phyloP scores from a whole-genome alignment of 2,797 vertebrate genomes.

The Pseudomugil tenellus region DNA sequence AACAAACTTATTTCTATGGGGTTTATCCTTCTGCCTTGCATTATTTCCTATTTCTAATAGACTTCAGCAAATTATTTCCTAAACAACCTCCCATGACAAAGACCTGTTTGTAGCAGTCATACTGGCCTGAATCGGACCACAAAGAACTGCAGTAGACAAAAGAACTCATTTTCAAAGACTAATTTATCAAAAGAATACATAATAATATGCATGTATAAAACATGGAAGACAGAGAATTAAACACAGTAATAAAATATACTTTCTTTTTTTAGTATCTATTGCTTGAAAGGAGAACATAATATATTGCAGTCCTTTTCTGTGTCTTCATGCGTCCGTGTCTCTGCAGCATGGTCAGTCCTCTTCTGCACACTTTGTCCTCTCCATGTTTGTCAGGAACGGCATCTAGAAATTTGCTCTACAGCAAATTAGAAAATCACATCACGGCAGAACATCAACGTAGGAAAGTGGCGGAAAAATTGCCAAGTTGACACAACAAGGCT shows the following conservation, averaged over 20 bases:
- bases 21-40: conserved; percentile 2
- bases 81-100: conserved; percentile 53
- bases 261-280: conserved; percentile 62
- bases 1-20: too few species aligned
- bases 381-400: conserved; percentile 10
- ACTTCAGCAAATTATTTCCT: conserved; percentile 32
- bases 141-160: conserved; percentile 48
- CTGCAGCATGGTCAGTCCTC: conserved; percentile 42
- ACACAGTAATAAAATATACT: conserved; percentile 86
- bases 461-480: conserved; percentile 20
- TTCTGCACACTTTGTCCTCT: conserved; percentile 26
- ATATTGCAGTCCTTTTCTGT: conserved; percentile 77
- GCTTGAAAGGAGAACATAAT: conserved; percentile 61
- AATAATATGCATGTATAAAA: conserved; percentile 77
- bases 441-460: conserved; percentile 19
- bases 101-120: conserved; percentile 43
- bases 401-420: conserved; percentile 24
- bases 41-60: conserved; percentile 2
- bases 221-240: conserved; percentile 71
- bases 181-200: conserved; percentile 84
- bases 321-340: conserved; percentile 50
- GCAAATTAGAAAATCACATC: conserved; percentile 10
- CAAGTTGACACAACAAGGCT: conserved; percentile 18
- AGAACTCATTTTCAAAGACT: conserved; percentile 73
- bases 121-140: background rate